phyloP scores from a whole-genome alignment of 2,888 invertebrate genomes.

The Pteria penguin region DNA sequence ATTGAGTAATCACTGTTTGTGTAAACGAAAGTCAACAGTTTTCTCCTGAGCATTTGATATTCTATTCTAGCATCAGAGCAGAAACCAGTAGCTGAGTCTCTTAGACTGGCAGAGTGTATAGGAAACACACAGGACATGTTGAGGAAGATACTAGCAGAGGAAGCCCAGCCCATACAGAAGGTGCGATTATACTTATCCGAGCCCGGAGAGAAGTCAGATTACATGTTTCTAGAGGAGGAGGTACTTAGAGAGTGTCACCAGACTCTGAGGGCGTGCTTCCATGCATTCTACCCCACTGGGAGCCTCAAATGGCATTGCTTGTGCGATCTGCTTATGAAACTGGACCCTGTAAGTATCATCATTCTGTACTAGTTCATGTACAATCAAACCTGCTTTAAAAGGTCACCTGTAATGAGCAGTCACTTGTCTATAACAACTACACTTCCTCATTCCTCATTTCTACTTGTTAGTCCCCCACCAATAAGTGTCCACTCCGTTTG shows the following conservation, averaged over 20 bases:
- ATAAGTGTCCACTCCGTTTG: too few relatives aligned
- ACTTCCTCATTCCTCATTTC: too few relatives aligned
- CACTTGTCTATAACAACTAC: too few relatives aligned
- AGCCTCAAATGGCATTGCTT: slow-evolving; percentile 95
- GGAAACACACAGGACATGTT: slow-evolving; percentile 91
- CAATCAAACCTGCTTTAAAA: too few relatives aligned
- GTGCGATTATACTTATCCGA: slow-evolving; percentile 58
- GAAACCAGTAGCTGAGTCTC: slow-evolving; percentile 84
- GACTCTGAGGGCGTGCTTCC: slow-evolving; percentile 94
- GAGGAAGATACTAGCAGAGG: slow-evolving; percentile 90
- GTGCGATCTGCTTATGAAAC: slow-evolving; percentile 83
- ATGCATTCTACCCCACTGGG: slow-evolving; percentile 97
- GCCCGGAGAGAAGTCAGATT: slow-evolving; percentile 56
- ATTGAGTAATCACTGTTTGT: too few relatives aligned
- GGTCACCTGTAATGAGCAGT: too few relatives aligned
- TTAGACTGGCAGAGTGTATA: slow-evolving; percentile 90
- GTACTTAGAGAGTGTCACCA: slow-evolving; percentile 94
- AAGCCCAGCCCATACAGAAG: slow-evolving; percentile 54
- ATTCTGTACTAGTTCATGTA: too few relatives aligned
- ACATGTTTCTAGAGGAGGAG: slow-evolving; percentile 77
- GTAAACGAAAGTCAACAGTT: too few relatives aligned
- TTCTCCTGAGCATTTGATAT: background rate
- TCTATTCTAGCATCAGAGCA: slow-evolving; percentile 51
- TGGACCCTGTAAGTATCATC: slow-evolving; percentile 71
- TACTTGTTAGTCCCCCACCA: too few relatives aligned